Percentiles rank a stretch among this genome's conserved stretches.
Evolutionary conservation across 2,797 vertebrate species (phyloP).

Genomic region (Leptodactylus fallax): DNA sequence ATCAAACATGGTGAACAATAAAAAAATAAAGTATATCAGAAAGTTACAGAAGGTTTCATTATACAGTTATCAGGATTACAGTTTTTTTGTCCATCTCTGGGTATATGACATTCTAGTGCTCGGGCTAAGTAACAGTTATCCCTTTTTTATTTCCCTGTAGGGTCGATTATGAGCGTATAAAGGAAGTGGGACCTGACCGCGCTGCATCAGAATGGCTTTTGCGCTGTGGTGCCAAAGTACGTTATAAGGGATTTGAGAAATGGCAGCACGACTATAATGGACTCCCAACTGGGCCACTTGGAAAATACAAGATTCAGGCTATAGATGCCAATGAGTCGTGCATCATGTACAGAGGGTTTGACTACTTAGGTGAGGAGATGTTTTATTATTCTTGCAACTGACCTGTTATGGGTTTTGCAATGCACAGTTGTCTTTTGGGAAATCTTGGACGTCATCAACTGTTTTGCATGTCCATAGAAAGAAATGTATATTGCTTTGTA

Average conservation of each 20-base stretch:
- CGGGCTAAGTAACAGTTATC: fast-evolving
- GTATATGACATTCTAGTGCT: too few species aligned
- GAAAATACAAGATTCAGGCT: conserved; percentile 87
- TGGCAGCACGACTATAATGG: conserved; percentile 94
- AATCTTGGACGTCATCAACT: neutral
- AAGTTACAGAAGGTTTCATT: too few species aligned
- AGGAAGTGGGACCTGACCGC: conserved; percentile 85
- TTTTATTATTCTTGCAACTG: too few species aligned
- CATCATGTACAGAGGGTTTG: conserved; percentile 94
- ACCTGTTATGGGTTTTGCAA: neutral
- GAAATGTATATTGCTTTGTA: too few species aligned
- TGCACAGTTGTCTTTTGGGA: neutral
- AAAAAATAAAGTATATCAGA: too few species aligned
- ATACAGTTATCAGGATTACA: neutral
- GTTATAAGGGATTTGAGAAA: conserved; percentile 85
- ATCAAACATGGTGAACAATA: too few species aligned
- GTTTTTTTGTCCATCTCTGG: neutral
- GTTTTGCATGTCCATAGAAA: too few species aligned
- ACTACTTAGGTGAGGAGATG: conserved; percentile 83
- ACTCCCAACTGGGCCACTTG: conserved; percentile 86
- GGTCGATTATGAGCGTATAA: conserved; percentile 92
- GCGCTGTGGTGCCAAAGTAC: conserved; percentile 90
- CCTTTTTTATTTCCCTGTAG: conserved; percentile 70
- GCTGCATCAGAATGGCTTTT: conserved; percentile 95
- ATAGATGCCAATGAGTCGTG: conserved; percentile 94